These are phyloP conservation scores for Catocala sponsa DNA, from an alignment of 2,888 invertebrate genomes.

Conservation along the genomic window DNA sequence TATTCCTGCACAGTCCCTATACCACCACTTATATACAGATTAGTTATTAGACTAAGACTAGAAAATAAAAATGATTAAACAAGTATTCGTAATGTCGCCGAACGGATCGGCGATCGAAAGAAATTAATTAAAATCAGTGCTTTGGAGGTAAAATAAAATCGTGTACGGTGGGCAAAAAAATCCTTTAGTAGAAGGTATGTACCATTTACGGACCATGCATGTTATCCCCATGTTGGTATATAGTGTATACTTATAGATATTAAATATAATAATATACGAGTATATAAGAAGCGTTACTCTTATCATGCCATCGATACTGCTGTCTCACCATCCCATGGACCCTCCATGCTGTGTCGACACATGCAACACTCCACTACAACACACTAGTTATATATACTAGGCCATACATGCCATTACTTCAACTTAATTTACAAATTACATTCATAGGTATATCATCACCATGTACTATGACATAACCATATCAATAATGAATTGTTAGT, in stretches of 20 bases:
- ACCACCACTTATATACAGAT: conserved; percentile 28
- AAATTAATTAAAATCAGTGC: conserved; percentile 39
- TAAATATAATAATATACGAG: conserved; percentile 41
- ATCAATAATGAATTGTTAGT: too few species aligned
- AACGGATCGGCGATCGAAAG: conserved; percentile 24
- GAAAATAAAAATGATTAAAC: conserved; percentile 30
- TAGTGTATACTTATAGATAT: conserved; percentile 37
- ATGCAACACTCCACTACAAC: conserved; percentile 39
- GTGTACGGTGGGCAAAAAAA: conserved; percentile 34
- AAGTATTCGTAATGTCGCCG: conserved; percentile 12
- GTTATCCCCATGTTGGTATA: conserved; percentile 28
- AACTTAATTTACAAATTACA: conserved; percentile 39
- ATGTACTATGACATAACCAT: too few species aligned
- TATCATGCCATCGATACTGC: conserved; percentile 23
- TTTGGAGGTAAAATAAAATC: conserved; percentile 35
- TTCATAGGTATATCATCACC: too few species aligned
- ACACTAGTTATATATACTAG: neutral
- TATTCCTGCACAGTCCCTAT: conserved; percentile 16
- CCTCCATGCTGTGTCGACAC: conserved; percentile 9
- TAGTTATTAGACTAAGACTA: conserved; percentile 44
- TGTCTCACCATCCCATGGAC: conserved; percentile 7
- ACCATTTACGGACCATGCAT: conserved; percentile 30
- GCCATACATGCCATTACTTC: conserved; percentile 2
- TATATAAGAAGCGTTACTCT: conserved; percentile 44
- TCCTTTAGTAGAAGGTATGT: conserved; percentile 22